Percentiles rank a stretch among this genome's conserved stretches.
Evolutionary conservation across 2,888 invertebrate genomes (phyloP).

Genomic region (Drosophila hamatofila): DNA sequence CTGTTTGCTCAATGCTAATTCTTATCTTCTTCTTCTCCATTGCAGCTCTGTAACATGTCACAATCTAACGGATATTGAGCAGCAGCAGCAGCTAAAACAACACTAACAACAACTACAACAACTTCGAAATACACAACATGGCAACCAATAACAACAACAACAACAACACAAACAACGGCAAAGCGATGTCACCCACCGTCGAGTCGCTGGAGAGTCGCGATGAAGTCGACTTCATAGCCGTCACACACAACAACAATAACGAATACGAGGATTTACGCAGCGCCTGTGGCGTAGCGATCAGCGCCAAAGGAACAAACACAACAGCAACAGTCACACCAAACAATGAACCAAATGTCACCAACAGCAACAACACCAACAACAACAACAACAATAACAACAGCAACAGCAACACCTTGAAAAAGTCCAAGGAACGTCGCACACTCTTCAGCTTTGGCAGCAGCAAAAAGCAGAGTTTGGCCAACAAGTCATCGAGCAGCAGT

Average conservation of each 20-base stretch:
- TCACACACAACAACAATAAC: conserved; percentile 59
- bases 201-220: conserved; percentile 62
- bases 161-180: conserved; percentile 35
- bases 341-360: conserved; percentile 64
- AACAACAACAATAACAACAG: conserved; percentile 43
- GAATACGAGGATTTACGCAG: conserved; percentile 69
- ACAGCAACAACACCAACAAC: conserved; percentile 35
- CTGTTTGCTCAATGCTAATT: conserved; percentile 11
- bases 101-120: conserved; percentile 7
- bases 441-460: conserved; percentile 64
- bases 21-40: conserved; percentile 9
- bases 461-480: conserved; percentile 50
- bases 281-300: conserved; percentile 52
- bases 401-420: conserved; percentile 59
- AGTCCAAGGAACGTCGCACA: conserved; percentile 66
- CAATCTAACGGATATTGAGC: conserved; percentile 54
- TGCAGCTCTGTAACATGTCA: conserved; percentile 64
- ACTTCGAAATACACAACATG: conserved; percentile 36
- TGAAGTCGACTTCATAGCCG: conserved; percentile 83
- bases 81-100: conserved; percentile 14
- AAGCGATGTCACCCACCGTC: conserved; percentile 17
- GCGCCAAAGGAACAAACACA: conserved; percentile 63
- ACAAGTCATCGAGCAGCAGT: conserved; percentile 34
- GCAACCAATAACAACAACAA: conserved; percentile 33
- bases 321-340: conserved; percentile 57